Percentiles rank a stretch among this genome's conserved stretches.
Evolutionary conservation across 2,888 invertebrate genomes (phyloP).

Genomic region (Eulithis testata): DNA sequence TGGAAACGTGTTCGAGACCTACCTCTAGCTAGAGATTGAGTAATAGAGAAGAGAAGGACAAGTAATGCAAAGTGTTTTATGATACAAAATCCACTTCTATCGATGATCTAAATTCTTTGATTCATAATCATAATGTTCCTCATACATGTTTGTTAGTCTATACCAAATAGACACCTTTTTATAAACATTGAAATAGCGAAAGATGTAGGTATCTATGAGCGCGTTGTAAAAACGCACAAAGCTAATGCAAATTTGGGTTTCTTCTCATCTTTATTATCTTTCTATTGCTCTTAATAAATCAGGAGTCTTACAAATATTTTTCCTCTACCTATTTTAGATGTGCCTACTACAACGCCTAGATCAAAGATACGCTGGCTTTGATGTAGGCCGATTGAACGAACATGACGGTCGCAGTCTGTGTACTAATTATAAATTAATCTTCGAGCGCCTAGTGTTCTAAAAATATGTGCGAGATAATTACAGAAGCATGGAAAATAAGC

Average conservation of each 20-base stretch:
- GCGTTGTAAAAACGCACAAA: neutral
- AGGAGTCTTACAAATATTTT: constrained; percentile 42
- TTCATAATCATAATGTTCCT: too few species aligned
- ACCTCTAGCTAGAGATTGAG: too few species aligned
- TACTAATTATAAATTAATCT: constrained; percentile 39
- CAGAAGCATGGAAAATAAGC: constrained; percentile 4
- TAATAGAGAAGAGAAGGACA: too few species aligned
- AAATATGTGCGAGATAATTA: constrained; percentile 23
- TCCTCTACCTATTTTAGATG: constrained; percentile 37
- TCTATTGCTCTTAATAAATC: constrained; percentile 33
- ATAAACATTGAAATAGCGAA: neutral
- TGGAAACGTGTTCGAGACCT: too few species aligned
- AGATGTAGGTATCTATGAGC: neutral
- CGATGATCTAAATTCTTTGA: too few species aligned
- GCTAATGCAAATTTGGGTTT: neutral
- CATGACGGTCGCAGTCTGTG: constrained; percentile 65
- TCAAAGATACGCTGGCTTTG: constrained; percentile 75
- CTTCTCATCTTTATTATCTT: constrained; percentile 6
- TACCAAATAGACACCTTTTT: too few species aligned
- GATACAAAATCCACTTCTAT: too few species aligned
- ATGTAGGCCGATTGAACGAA: constrained; percentile 58
- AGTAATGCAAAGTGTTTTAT: too few species aligned
- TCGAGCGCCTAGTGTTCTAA: constrained; percentile 25
- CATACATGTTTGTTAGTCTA: too few species aligned
- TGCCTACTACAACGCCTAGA: constrained; percentile 60